Evolutionary conservation across 2,797 vertebrate species (phyloP), one percentile per base, ranked within the genome.

Genomic region (Gastrophryne carolinensis): DNA sequence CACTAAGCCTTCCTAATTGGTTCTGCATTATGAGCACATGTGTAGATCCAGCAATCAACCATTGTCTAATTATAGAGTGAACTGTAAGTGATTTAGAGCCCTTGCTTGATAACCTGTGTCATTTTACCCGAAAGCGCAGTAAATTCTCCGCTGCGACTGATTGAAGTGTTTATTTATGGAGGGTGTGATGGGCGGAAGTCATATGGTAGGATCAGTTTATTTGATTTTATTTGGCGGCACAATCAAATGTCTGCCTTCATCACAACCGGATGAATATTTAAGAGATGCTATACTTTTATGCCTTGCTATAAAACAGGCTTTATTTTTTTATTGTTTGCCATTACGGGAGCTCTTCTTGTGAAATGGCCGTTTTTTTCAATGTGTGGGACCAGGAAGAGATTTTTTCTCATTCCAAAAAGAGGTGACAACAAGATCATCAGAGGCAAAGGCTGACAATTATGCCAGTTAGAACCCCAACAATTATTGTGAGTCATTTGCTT

Each of bases 21-120:
- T 65, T 78, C 49, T 65, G 68, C 67, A 68, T 71, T 72, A 78
- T 65, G 67, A 78, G 54, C 64, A 77, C 66, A 71, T 75, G 65
- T 72, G 67, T 78, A 65, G 64, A 78, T 71, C 62, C 71, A 60
- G 50, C 75, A 72, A 72, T 72, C 68, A 78, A 72, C 67, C 58
- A 78, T 78, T 78, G 67, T 77, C 47, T 77, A 77, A 71, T 77
- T 77, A 70, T 41, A 56, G 57, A 70, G 15, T 49, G 74, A 70
- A 60, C 74, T 49, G 63, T 60, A 60, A 75, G 73, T 58, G 73
- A 75, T 67, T 75, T 68, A 68, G 56, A 74, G 24, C 53, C 73
- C 53, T 58, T 26, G 47, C 19, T 41, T 41, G 37, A 61, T 75
- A 67, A 75, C 73, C 73, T 57, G 53, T 60, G 54, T 75, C 63